A percentile compares a stretch with the other conserved stretches of the same genome.
These are phyloP conservation scores for Eucidaris tribuloides DNA, from an alignment of 35 echinoderm and acorn worm genomes.

Conservation along the genomic window DNA sequence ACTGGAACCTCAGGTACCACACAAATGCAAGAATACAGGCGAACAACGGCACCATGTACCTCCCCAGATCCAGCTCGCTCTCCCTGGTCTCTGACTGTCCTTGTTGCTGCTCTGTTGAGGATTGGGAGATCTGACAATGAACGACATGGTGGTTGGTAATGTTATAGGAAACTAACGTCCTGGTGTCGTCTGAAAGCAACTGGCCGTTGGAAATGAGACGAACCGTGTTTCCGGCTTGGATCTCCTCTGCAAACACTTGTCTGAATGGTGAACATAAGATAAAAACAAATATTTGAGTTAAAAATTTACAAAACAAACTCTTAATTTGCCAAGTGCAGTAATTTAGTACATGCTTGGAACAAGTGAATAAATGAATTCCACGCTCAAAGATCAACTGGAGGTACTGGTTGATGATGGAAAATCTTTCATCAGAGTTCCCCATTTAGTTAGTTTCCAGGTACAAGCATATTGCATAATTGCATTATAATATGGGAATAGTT, in stretches of 20 bases:
- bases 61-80: conserved; percentile 73
- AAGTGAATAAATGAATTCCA: no score
- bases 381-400: no score
- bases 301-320: no score
- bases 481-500: no score
- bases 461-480: no score
- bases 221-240: conserved; percentile 61
- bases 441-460: no score
- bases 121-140: conserved; percentile 85
- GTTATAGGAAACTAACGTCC: conserved; percentile 48
- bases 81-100: conserved; percentile 4
- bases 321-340: no score
- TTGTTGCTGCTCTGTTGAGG: conserved; percentile 7
- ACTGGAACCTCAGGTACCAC: conserved; percentile 97
- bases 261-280: no score
- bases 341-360: no score
- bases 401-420: no score
- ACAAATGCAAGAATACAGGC: conserved; percentile 86
- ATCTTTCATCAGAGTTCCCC: no score
- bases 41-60: conserved; percentile 94
- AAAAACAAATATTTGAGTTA: no score
- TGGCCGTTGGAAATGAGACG: conserved; percentile 96
- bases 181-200: conserved; percentile 76
- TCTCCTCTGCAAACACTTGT: conserved; percentile 76
- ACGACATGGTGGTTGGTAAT: conserved; percentile 80